Percentiles rank a stretch among this genome's conserved stretches.
These are phyloP conservation scores for Maccullochella peelii DNA, from an alignment of 2,113 vertebrate genomes.

Conservation along the genomic window DNA sequence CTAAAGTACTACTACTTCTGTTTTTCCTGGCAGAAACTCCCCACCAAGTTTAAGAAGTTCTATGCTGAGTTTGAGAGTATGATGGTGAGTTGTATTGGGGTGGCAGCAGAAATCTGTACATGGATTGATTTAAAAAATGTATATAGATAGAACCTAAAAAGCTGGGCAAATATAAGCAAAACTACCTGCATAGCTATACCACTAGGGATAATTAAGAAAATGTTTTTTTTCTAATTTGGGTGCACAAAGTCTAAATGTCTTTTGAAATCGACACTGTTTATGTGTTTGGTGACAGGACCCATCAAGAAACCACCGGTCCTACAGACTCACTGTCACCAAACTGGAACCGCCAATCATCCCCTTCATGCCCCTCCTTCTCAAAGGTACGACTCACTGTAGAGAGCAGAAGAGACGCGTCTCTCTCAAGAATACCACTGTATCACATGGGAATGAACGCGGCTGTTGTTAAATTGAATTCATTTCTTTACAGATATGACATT, in stretches of 20 bases:
- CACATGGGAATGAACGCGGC: neutral
- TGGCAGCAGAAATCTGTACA: neutral
- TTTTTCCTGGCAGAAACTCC: slow-evolving; percentile 92
- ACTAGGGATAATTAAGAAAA: neutral
- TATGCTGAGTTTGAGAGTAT: slow-evolving; percentile 99
- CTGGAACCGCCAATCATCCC: slow-evolving; percentile 97
- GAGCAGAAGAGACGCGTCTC: neutral
- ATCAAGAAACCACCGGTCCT: slow-evolving; percentile 96
- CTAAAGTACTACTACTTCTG: slow-evolving; percentile 13
- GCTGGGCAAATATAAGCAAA: neutral
- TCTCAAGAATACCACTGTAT: neutral
- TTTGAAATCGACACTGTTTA: neutral
- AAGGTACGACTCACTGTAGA: slow-evolving; percentile 85
- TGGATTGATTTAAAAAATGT: neutral
- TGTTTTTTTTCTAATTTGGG: neutral
- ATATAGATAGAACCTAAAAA: neutral
- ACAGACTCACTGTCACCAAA: slow-evolving; percentile 95
- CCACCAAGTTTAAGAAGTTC: slow-evolving; percentile 99
- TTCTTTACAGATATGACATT: slow-evolving; percentile 94
- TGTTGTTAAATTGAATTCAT: slow-evolving; percentile 33
- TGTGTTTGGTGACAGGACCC: slow-evolving; percentile 87
- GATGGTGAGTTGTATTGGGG: slow-evolving; percentile 88
- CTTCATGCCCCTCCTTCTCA: slow-evolving; percentile 98
- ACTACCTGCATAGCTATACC: neutral
- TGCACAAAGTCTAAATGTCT: neutral